Percentiles rank a stretch among this genome's conserved stretches.
phyloP scores from a whole-genome alignment of 2,888 invertebrate species.

The Archips xylosteana region DNA sequence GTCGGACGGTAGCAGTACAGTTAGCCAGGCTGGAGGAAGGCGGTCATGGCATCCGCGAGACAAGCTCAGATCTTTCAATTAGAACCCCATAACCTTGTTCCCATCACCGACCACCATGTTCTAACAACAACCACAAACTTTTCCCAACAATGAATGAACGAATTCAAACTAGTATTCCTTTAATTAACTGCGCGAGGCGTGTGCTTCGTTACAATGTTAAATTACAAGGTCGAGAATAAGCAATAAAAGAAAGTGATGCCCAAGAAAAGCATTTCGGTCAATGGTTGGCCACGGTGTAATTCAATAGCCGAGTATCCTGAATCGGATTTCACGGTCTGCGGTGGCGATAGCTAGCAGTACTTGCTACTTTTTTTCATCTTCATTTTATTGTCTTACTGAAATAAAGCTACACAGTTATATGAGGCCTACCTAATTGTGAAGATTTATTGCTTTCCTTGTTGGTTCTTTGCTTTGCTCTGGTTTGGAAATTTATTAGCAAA shows the following conservation, averaged over 20 bases:
- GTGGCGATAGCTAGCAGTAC: constrained; percentile 60
- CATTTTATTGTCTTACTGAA: constrained; percentile 35
- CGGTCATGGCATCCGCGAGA: constrained; percentile 69
- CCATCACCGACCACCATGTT: constrained; percentile 60
- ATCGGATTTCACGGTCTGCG: constrained; percentile 64
- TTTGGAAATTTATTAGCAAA: constrained; percentile 1
- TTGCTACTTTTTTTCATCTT: constrained; percentile 49
- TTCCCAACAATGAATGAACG: constrained; percentile 46
- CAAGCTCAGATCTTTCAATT: constrained; percentile 76
- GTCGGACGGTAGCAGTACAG: constrained; percentile 76
- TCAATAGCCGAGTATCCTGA: constrained; percentile 60
- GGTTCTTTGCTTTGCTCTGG: not conserved
- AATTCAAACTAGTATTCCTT: constrained; percentile 43
- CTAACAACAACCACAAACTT: constrained; percentile 58
- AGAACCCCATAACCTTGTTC: constrained; percentile 73
- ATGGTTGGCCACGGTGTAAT: constrained; percentile 55
- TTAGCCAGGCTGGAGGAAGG: constrained; percentile 70
- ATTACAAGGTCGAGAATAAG: constrained; percentile 53
- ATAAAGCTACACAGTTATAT: constrained; percentile 34
- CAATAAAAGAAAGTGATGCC: constrained; percentile 53
- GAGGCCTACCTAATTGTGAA: constrained; percentile 15
- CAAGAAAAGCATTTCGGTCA: constrained; percentile 51
- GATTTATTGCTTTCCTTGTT: constrained; percentile 10
- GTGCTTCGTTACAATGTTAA: constrained; percentile 46
- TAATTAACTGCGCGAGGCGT: constrained; percentile 44